Base-by-base conservation (phyloP, 1,140 invertebrate species). In the Drosophila pallidifrons region DNA sequence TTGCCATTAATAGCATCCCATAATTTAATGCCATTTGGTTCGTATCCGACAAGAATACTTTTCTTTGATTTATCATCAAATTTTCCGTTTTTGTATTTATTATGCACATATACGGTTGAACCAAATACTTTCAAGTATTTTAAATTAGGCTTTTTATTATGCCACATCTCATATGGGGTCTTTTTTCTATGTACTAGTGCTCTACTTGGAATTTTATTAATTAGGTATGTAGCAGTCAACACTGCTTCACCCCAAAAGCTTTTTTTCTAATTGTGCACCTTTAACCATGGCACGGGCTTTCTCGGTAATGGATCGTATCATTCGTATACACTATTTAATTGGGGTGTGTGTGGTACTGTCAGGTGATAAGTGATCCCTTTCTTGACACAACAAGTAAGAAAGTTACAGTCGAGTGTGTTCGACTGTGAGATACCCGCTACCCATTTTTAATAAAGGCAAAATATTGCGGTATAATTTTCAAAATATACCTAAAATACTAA, bases 321-420 rank as follows among this genome's bases (percentile, higher is more conserved):
- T 20, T 92, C 93, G 75, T 77, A 80, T 4, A 94, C 89, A 73
- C 93, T 92, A 92, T 94, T 94, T 82, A 91, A 79, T 75, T 94
- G 91, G 41, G 94, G 93, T n/a, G 92, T 93, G 47, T 93, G 88
- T 43, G 93, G 88, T 35, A 93, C 86, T 13, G 92, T 93, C 35
- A 86, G 92, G 59, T 94, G 91, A 88, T 93, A 93, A 11, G 59
- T 73, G 64, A 94, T 94, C 4, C 94, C 93, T 57, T 89, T 91
- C 43, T 35, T 75, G 47, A 86, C 90, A 93, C 59, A 81, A 67
- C 3, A 66, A 52, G 38, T 73, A 73, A 15, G 15, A 15, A 15
- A 15, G 15, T 15, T 15, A 15, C 15, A 15, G 15, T 15, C 15
- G 15, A 15, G 15, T 15, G 15, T 15, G 15, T 15, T 15, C 15